Conservation (phyloP, 2,113 vertebrate genomes). For the Anoura caudifer region DNA sequence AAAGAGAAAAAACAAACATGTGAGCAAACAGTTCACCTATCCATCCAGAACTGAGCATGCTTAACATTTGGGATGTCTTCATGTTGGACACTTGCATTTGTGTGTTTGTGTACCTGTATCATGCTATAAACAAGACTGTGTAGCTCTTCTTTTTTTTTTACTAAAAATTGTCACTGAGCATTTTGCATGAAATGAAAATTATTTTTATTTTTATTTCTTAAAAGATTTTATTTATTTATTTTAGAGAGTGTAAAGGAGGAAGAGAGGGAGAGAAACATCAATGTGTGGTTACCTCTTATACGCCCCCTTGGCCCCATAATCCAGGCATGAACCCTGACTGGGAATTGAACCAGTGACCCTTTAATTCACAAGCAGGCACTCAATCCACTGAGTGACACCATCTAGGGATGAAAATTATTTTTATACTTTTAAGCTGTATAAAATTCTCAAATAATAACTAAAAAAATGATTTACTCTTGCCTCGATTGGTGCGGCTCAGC, state of each 20-base stretch:
- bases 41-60: neutral
- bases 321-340: no score
- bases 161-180: neutral
- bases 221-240: no score
- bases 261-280: no score
- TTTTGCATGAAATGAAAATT: neutral
- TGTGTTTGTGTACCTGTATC: neutral
- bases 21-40: neutral
- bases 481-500: no score
- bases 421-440: neutral
- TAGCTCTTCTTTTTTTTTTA: neutral
- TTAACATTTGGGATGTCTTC: neutral
- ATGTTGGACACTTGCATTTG: neutral
- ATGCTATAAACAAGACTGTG: neutral
- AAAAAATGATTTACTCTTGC: neutral
- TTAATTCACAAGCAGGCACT: no score
- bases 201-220: neutral
- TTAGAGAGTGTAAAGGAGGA: no score
- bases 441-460: neutral
- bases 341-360: no score
- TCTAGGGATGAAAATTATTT: neutral
- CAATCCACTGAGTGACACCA: no score
- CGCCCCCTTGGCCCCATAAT: no score
- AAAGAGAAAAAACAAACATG: neutral
- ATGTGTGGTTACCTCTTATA: no score